phyloP scores from a whole-genome alignment of 2,888 invertebrate genomes.

The Mactromeris polynyma region DNA sequence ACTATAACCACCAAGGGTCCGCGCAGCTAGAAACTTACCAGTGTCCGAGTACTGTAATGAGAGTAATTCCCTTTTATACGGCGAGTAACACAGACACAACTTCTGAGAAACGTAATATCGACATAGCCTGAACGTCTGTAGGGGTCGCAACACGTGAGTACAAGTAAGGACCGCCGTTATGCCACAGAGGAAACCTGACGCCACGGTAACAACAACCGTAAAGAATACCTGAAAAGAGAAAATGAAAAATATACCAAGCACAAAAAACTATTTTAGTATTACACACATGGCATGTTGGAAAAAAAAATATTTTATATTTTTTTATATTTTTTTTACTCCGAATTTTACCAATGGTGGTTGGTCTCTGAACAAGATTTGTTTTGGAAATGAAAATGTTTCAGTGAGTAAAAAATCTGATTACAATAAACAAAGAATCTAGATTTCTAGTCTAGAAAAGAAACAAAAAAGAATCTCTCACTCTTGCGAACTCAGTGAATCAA shows the following conservation, averaged over 20 bases:
- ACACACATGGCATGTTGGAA: no score
- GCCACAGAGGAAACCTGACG: conserved; percentile 72
- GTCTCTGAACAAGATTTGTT: no score
- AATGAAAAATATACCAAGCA: neutral
- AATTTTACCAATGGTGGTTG: no score
- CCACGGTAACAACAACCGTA: conserved; percentile 68
- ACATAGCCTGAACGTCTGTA: conserved; percentile 73
- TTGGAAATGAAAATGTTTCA: no score
- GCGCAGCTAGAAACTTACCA: conserved; percentile 66
- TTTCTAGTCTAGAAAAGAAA: neutral
- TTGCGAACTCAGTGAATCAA: neutral
- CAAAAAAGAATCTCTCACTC: neutral
- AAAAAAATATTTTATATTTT: no score
- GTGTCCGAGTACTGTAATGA: conserved; percentile 64
- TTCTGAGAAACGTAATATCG: conserved; percentile 67
- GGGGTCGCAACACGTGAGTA: conserved; percentile 79
- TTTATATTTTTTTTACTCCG: no score
- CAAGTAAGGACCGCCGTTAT: conserved; percentile 77
- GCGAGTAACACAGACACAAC: conserved; percentile 73
- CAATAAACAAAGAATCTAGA: no score
- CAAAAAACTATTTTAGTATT: neutral
- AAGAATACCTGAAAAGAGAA: conserved; percentile 73
- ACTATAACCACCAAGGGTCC: no score
- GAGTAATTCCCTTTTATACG: conserved; percentile 69
- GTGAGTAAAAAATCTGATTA: no score